Evolutionary conservation across 1,140 invertebrate species (phyloP).

Genomic region (Chironomus striatipennis): DNA sequence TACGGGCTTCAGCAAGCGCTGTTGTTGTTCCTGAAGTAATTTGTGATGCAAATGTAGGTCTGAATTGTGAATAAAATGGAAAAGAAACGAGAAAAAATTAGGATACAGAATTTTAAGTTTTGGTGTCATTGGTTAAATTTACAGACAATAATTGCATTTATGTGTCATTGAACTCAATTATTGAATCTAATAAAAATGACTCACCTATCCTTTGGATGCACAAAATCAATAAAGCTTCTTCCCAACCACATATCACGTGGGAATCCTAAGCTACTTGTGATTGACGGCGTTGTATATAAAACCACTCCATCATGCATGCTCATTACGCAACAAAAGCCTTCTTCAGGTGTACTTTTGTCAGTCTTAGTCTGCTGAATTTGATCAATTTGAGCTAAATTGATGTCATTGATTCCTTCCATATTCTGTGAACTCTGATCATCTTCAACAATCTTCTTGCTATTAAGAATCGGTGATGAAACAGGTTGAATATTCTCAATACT

Average conservation of each 20-base stretch:
- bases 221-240: constrained; percentile 74
- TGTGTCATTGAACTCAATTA: too few species aligned
- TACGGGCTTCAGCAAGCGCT: constrained; percentile 42
- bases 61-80: neutral
- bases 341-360: constrained; percentile 40
- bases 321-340: constrained; percentile 67
- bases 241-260: constrained; percentile 76
- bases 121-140: too few species aligned
- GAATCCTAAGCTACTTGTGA: constrained; percentile 64
- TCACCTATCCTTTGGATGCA: constrained; percentile 62
- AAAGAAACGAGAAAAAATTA: too few species aligned
- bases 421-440: neutral
- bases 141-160: too few species aligned
- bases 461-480: neutral
- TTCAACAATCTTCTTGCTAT: neutral
- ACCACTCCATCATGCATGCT: constrained; percentile 75
- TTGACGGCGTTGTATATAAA: constrained; percentile 57
- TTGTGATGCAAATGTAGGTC: constrained; percentile 50
- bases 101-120: too few species aligned
- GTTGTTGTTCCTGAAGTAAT: constrained; percentile 47
- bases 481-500: constrained; percentile 4
- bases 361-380: constrained; percentile 24
- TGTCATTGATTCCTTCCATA: neutral
- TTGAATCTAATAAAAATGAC: too few species aligned
- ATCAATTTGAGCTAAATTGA: neutral